phyloP scores from a whole-genome alignment of 2,888 invertebrate genomes.

The Caenorhabditis angaria region DNA sequence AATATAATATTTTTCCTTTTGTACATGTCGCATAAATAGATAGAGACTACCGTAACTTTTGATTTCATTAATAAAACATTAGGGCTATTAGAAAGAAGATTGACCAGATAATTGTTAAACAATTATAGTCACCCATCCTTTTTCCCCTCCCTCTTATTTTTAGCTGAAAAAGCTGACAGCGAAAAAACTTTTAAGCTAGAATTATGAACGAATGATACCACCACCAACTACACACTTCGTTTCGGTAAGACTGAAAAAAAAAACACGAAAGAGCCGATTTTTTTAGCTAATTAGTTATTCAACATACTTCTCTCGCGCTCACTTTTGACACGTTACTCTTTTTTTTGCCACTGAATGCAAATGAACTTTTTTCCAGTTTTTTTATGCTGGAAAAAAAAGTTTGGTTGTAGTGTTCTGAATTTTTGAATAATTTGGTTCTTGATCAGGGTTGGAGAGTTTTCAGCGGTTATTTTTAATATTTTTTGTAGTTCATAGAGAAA shows the following conservation, averaged over 20 bases:
- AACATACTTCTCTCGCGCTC: constrained; percentile 10
- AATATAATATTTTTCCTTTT: background rate
- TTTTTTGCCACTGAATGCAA: constrained; percentile 1
- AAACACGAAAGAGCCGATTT: background rate
- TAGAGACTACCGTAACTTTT: background rate
- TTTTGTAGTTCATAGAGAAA: no score
- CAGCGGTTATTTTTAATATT: no score
- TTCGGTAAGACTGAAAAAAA: constrained; percentile 23
- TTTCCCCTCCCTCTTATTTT: background rate
- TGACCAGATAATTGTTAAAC: background rate
- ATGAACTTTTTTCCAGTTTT: constrained; percentile 3
- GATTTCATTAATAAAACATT: background rate
- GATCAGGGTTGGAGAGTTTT: no score
- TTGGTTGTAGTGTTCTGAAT: background rate
- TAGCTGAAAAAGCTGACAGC: background rate
- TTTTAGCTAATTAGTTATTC: constrained; percentile 1
- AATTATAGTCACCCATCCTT: background rate
- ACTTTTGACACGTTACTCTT: constrained; percentile 5
- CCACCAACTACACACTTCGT: constrained; percentile 35
- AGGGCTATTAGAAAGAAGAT: background rate
- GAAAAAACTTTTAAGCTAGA: background rate
- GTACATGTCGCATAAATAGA: background rate
- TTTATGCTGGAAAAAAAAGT: background rate
- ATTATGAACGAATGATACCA: constrained; percentile 45
- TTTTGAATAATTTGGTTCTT: no score